phyloP scores from a whole-genome alignment of 1,140 invertebrate genomes.

The Lepidostoma basale region DNA sequence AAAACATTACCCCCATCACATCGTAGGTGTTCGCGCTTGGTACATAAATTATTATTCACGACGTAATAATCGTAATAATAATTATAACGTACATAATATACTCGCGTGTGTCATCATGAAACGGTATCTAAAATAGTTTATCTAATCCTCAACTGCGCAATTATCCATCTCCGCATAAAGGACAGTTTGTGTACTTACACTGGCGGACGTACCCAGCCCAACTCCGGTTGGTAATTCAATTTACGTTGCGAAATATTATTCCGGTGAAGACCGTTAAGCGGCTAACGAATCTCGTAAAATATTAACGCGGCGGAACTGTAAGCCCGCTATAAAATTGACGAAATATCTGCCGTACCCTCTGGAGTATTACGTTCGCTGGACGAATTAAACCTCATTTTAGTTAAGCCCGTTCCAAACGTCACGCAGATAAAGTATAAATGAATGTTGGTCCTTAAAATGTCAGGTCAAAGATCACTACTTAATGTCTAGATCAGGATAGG shows the following conservation, averaged over 20 bases:
- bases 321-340: constrained; percentile 21
- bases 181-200: not conserved
- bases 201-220: not conserved
- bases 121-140: too few species aligned
- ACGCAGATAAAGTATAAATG: not conserved
- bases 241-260: constrained; percentile 37
- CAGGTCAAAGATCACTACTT: too few species aligned
- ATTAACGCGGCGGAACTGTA: constrained; percentile 32
- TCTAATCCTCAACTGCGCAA: too few species aligned
- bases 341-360: constrained; percentile 4
- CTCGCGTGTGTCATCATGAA: too few species aligned
- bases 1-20: too few species aligned
- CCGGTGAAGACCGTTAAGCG: constrained; percentile 25
- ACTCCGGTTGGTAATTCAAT: constrained; percentile 33
- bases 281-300: constrained; percentile 41
- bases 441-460: too few species aligned
- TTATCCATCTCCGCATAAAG: not conserved
- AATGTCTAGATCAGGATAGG: too few species aligned
- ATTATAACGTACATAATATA: too few species aligned
- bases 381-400: constrained; percentile 16
- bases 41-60: too few species aligned
- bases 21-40: too few species aligned
- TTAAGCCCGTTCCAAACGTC: not conserved
- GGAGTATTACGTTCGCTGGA: not conserved
- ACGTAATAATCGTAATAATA: too few species aligned